Evolutionary conservation across 2,113 vertebrate genomes (phyloP).

Genomic region (Dromiciops gliroides): DNA sequence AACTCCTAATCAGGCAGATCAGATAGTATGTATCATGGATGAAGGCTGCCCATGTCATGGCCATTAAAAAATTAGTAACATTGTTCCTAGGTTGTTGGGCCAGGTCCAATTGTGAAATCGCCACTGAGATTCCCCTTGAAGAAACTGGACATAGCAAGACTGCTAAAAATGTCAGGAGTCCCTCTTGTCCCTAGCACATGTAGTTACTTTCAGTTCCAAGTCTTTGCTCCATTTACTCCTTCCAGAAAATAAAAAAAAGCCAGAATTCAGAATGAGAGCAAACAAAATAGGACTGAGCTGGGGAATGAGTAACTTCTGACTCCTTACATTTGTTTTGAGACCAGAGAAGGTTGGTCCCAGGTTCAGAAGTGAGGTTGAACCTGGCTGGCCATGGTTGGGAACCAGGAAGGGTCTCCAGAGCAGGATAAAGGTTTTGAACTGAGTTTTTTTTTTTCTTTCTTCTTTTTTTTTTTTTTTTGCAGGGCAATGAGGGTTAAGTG

Average conservation of each 20-base stretch:
- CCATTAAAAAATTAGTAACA: not conserved
- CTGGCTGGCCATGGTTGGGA: not conserved
- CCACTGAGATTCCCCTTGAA: not conserved
- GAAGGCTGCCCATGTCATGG: not conserved
- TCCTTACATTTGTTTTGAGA: not conserved
- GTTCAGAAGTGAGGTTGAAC: not conserved
- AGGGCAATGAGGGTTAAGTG: no score
- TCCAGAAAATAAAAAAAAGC: not conserved
- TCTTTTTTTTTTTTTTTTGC: no score
- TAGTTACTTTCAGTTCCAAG: not conserved
- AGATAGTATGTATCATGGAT: not conserved
- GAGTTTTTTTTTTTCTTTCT: no score
- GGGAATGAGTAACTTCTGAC: not conserved
- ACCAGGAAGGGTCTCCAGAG: not conserved
- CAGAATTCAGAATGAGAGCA: not conserved
- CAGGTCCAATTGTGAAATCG: not conserved
- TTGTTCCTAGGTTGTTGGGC: not conserved
- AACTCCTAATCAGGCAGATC: not conserved
- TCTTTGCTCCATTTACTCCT: not conserved
- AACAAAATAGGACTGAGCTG: not conserved
- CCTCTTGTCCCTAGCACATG: not conserved
- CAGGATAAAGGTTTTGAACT: not conserved
- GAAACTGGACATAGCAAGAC: not conserved
- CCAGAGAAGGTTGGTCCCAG: not conserved
- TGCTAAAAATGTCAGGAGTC: not conserved